Evolutionary conservation across 23 tunicate genomes (phyloP), one percentile per base, ranked within the genome.

Genomic region (Phallusia fumigata): DNA sequence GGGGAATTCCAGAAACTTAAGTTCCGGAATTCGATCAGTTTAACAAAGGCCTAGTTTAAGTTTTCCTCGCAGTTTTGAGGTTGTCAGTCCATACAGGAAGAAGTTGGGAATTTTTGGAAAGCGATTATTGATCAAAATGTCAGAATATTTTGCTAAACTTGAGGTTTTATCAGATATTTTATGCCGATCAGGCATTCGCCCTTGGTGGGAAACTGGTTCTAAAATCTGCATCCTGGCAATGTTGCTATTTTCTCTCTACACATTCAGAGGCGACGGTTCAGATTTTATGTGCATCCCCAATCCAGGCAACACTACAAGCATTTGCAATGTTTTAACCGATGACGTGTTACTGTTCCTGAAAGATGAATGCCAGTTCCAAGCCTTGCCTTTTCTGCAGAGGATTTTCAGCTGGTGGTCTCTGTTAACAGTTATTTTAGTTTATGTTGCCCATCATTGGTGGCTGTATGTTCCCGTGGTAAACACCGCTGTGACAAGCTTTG

Each of bases 191-290:
- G 16, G 16, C 13, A 24, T 13, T 16, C 69, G 69, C 3, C 69
- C 69, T 58, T 58, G 69, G 69, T 58, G 69, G 69, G 69, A 58
- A 58, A 58, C 69, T 22, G 28, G 69, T 58, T 22, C 28, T 1
- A 58, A 58, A 24, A 58, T 58, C 28, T 58, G 69, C 28, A 58
- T 6, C 26, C 28, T 58, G 11, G 69, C 16, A 24, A 58, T 58
- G 69, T 58, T 58, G 2, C 69, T 58, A 1, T 58, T 58, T 22
- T 58, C 69, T 1, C 69, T 58, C 3, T 58, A 58, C 69, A 13
- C 69, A 24, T 58, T 58, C 69, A 8, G 28, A 6, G 69, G 69
- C 28, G 8, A 58, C 69, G 28, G 28, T 8, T 24, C 26, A 58
- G 28, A 58, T 1, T 24, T 58, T 22, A 24, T 58, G 26, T 58